These are phyloP conservation scores for Lasioglossum figueresi DNA, from an alignment of 2,888 invertebrate species.

Conservation along the genomic window DNA sequence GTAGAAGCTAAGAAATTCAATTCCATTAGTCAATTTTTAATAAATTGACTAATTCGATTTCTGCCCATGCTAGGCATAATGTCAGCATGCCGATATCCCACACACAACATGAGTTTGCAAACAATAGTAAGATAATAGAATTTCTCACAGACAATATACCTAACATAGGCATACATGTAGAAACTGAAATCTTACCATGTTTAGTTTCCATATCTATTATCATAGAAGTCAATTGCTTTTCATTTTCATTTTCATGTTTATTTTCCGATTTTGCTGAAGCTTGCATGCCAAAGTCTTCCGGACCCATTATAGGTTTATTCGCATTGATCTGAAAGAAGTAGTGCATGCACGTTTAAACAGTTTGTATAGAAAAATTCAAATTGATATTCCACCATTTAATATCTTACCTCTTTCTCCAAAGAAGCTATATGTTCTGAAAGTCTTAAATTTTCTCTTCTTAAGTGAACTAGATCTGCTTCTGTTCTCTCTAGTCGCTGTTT, in stretches of 20 bases:
- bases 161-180: constrained; percentile 78
- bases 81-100: constrained; percentile 82
- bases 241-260: constrained; percentile 74
- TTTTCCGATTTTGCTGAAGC: constrained; percentile 65
- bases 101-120: constrained; percentile 68
- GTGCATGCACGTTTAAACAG: not conserved
- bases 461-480: constrained; percentile 92
- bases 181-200: constrained; percentile 88
- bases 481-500: constrained; percentile 90
- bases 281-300: constrained; percentile 67
- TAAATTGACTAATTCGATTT: constrained; percentile 73
- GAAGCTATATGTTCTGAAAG: constrained; percentile 91
- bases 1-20: constrained; percentile 90
- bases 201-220: constrained; percentile 92
- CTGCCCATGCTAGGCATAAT: constrained; percentile 82
- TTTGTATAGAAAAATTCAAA: not conserved
- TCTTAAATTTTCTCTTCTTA: constrained; percentile 91
- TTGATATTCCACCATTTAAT: not conserved
- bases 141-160: constrained; percentile 79
- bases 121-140: constrained; percentile 32
- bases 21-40: constrained; percentile 73
- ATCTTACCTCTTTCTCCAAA: constrained; percentile 91
- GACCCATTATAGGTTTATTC: constrained; percentile 78
- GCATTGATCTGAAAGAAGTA: constrained; percentile 79
- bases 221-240: constrained; percentile 90